Evolutionary conservation across 2,113 vertebrate genomes (phyloP).

Genomic region (Mugil cephalus): DNA sequence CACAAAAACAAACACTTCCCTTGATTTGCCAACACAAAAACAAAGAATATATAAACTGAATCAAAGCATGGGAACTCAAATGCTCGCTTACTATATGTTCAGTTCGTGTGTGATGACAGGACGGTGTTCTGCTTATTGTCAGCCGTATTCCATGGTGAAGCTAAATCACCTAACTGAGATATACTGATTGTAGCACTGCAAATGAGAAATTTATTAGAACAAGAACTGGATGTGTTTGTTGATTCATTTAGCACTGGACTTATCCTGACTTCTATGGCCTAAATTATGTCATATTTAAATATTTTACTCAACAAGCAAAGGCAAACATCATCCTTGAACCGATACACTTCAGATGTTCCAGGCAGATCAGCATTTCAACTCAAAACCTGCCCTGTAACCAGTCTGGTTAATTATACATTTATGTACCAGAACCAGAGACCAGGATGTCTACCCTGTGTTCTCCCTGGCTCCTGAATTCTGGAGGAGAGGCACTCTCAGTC

Average conservation of each 20-base stretch:
- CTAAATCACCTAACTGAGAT: conserved; percentile 18
- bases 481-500: no score
- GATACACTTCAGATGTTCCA: no score
- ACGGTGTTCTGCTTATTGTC: conserved; percentile 44
- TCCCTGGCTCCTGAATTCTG: no score
- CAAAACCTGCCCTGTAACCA: no score
- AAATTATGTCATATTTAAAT: no score
- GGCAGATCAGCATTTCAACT: no score
- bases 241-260: conserved; percentile 21
- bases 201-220: conserved; percentile 31
- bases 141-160: background rate
- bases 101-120: conserved; percentile 24
- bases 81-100: conserved; percentile 31
- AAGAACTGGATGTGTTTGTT: conserved; percentile 2
- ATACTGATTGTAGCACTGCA: background rate
- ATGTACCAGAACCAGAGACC: no score
- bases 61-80: conserved; percentile 27
- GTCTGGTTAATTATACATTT: no score
- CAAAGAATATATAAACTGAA: conserved; percentile 40
- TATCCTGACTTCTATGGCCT: conserved; percentile 14
- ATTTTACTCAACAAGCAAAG: no score
- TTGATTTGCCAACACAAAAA: conserved; percentile 50
- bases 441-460: no score
- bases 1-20: conserved; percentile 56
- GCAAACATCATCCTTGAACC: no score